phyloP scores from a whole-genome alignment of 2,797 vertebrate genomes.

The Tiaroga cobitis region DNA sequence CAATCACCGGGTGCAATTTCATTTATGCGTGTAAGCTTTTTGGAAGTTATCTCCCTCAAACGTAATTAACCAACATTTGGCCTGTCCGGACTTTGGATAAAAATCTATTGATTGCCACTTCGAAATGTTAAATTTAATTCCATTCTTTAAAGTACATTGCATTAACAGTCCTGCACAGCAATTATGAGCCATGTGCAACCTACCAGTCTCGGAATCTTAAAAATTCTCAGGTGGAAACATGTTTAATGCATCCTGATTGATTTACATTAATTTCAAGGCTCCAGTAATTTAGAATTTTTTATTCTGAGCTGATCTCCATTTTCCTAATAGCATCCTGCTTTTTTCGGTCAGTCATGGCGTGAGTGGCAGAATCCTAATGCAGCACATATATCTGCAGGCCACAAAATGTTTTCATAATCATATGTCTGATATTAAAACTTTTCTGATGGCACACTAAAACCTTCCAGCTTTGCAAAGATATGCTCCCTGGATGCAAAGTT shows the following conservation, averaged over 20 bases:
- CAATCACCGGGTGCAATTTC: slow-evolving; percentile 55
- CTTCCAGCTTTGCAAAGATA: slow-evolving; percentile 5
- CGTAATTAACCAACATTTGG: slow-evolving; percentile 56
- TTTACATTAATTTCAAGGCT: slow-evolving; percentile 58
- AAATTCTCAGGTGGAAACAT: slow-evolving; percentile 45
- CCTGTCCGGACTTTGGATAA: slow-evolving; percentile 40
- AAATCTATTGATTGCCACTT: slow-evolving; percentile 51
- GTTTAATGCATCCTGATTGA: slow-evolving; percentile 61
- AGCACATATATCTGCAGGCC: slow-evolving; percentile 22
- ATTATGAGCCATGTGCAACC: slow-evolving; percentile 46
- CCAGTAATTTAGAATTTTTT: slow-evolving; percentile 52
- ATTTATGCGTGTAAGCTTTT: slow-evolving; percentile 49
- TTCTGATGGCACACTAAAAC: slow-evolving; percentile 1
- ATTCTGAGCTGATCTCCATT: slow-evolving; percentile 35
- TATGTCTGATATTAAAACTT: slow-evolving; percentile 46
- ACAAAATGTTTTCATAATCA: slow-evolving; percentile 35
- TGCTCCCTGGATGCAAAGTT: slow-evolving; percentile 39
- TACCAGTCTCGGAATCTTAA: slow-evolving; percentile 10
- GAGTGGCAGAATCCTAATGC: slow-evolving; percentile 42
- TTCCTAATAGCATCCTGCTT: slow-evolving; percentile 48
- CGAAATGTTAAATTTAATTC: slow-evolving; percentile 55
- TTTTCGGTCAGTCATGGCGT: slow-evolving; percentile 11
- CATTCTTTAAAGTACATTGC: slow-evolving; percentile 56
- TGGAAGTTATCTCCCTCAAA: slow-evolving; percentile 58
- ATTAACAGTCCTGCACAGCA: slow-evolving; percentile 45